Base-by-base conservation (phyloP, 2,797 vertebrate species). In the Melanotaenia parkinsoni region DNA sequence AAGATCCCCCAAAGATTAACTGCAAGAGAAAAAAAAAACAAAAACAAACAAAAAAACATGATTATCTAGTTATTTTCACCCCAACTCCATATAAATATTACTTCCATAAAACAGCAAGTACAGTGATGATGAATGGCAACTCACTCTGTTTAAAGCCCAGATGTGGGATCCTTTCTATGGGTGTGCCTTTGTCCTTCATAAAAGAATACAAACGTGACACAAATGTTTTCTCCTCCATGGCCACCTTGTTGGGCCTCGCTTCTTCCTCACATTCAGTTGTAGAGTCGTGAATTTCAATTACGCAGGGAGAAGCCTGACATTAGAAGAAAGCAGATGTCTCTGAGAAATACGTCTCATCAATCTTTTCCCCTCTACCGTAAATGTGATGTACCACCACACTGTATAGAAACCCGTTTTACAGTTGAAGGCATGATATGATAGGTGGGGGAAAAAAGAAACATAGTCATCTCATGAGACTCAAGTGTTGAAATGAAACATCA, bases 131-230 rank as follows among this genome's bases (percentile, higher is more conserved):
- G 14, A 68, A 38, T 0, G 0, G 16, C 4, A 28, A 92, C 96
- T 66, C 90, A 99, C 97, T 98, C 92, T 98, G 97, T 87, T 98
- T 99, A 91, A 99, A 98, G 89, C 97, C 97, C 0, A 98, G 94
- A 82, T 98, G 97, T 60, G 97, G 97, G 77, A 99, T 97, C 89
- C 97, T 95, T 87, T 99, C 97, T 58, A 98, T 99, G n/a, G 97
- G 96, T 0, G 96, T 96, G 64, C 84, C 95, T 61, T 96, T 94
- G 13, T 96, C 95, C 93, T 97, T 97, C 97, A 99, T 99, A 80
- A 97, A 98, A 68, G 92, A 89, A 91, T 98, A 96, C 81, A 99
- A 94, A 80, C 93, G 93, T 70, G 93, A 88, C 7, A 97, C 91
- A 84, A 98, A 99, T 6, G 89, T 88, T 88, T 96, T 97, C 81